Base-by-base conservation (phyloP, 1,140 invertebrate species). In the Drosophila sucinea region DNA sequence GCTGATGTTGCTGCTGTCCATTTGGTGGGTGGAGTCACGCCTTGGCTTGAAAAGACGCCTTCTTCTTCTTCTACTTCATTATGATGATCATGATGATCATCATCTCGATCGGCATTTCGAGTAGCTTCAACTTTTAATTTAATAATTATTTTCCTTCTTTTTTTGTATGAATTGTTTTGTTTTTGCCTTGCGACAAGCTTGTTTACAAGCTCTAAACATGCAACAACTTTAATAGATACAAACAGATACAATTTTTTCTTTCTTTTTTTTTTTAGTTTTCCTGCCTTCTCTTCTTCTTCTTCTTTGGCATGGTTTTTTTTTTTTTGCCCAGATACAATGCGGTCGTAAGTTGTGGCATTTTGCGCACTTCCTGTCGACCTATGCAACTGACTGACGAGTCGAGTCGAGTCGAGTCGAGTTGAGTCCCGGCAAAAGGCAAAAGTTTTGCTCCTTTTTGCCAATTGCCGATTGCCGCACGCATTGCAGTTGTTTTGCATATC, bases 101-200 rank as follows among this genome's bases (percentile, higher is more conserved):
- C 17, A 47, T 47, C 23, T 8, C 8, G n/a, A 51, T 51, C 44
- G 44, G 44, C 44, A 51, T 51, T 51, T 51, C 44, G 44, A 51
- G 44, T 51, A 51, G 44, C 44, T 73, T 76, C 70, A 73, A 74
- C 73, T 89, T 87, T 87, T 87, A 83, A 87, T 87, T 87, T 87
- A 87, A 87, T 87, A 87, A 87, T 83, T 83, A 89, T 87, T 86
- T 89, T 63, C 17, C 41, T 38, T 41, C 61, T 72, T 67, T 70
- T 77, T 38, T 38, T 38, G 35, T n/a, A 11, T 38, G 35, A 3
- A 11, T 51, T 51, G 44, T 51, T 51, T 51, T 27, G 23, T 87
- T 89, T 87, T 79, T 80, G 79, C 82, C 82, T 84, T 77, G 84
- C 79, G 83, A 87, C 83, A 87, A 89, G 83, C 83, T 89, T 87